A percentile compares a stretch with the other conserved stretches of the same genome.
Evolutionary conservation across 2,888 invertebrate species (phyloP).

Genomic region (Melinaea menophilus): DNA sequence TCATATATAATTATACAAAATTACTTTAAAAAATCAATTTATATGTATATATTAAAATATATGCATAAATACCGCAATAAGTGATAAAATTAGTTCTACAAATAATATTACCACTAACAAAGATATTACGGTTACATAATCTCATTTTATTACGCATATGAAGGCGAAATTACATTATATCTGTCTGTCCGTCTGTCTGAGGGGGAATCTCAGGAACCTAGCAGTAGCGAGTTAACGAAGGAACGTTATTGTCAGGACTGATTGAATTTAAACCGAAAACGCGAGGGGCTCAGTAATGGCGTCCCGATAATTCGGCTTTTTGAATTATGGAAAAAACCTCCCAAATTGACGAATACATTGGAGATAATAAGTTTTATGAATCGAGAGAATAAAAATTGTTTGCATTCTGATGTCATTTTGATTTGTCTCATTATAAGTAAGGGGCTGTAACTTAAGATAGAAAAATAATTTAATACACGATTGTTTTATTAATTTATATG

Average conservation of each 20-base stretch:
- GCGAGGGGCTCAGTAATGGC: constrained; percentile 30
- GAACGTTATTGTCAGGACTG: constrained; percentile 43
- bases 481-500: too few relatives aligned
- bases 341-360: constrained; percentile 24
- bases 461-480: too few relatives aligned
- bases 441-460: neutral
- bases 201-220: constrained; percentile 30
- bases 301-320: constrained; percentile 24
- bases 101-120: neutral
- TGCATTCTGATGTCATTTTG: constrained; percentile 2
- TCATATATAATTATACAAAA: neutral
- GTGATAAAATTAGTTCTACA: neutral
- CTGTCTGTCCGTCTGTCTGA: constrained; percentile 41
- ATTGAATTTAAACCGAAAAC: constrained; percentile 43
- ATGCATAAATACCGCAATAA: neutral
- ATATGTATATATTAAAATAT: too few relatives aligned
- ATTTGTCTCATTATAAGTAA: constrained; percentile 2
- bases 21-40: neutral
- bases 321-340: constrained; percentile 23
- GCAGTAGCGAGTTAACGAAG: constrained; percentile 40
- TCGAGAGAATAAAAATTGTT: constrained; percentile 10
- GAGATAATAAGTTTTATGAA: constrained; percentile 20
- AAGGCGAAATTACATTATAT: constrained; percentile 49
- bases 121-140: constrained; percentile 5
- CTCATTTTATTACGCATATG: constrained; percentile 34